A percentile compares a stretch with the other conserved stretches of the same genome.
These are phyloP conservation scores for Ecliptopera silaceata DNA, from an alignment of 2,888 invertebrate species.

Conservation along the genomic window DNA sequence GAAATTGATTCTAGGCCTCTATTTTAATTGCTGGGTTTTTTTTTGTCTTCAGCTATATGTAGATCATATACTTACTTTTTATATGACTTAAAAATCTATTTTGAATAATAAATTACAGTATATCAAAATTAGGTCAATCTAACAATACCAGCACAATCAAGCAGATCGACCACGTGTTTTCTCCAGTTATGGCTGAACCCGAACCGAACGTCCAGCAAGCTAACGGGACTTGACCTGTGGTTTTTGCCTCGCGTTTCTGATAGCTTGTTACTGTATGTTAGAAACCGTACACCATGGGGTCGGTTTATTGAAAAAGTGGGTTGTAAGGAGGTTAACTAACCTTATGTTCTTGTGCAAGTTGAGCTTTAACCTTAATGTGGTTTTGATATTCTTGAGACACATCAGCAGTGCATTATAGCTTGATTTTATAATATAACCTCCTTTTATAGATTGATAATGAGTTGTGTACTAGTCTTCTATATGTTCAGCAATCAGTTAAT, in stretches of 20 bases:
- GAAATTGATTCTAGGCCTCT: too few species aligned
- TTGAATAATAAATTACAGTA: neutral
- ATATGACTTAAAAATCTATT: neutral
- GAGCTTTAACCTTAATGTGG: neutral
- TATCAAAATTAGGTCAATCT: neutral
- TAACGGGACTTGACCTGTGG: slow-evolving; percentile 51
- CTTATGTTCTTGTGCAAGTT: neutral
- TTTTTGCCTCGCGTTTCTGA: slow-evolving; percentile 43
- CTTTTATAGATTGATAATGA: too few species aligned
- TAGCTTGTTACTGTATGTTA: slow-evolving; percentile 31
- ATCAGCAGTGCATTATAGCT: neutral
- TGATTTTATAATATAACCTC: neutral
- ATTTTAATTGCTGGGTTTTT: too few species aligned
- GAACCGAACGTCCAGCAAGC: slow-evolving; percentile 34
- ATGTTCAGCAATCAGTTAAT: too few species aligned
- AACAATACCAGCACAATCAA: slow-evolving; percentile 8
- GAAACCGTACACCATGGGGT: slow-evolving; percentile 29
- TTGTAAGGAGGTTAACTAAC: neutral
- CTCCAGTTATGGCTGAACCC: slow-evolving; percentile 33
- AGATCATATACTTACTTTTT: too few species aligned
- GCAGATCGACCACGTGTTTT: slow-evolving; percentile 12
- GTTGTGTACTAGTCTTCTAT: too few species aligned
- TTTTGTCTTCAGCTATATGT: too few species aligned
- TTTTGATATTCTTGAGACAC: too few species aligned
- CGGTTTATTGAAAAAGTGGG: slow-evolving; percentile 1